Percentiles rank a stretch among this genome's conserved stretches.
Evolutionary conservation across 2,888 invertebrate species (phyloP).

Genomic region (Amphipoea oculea): DNA sequence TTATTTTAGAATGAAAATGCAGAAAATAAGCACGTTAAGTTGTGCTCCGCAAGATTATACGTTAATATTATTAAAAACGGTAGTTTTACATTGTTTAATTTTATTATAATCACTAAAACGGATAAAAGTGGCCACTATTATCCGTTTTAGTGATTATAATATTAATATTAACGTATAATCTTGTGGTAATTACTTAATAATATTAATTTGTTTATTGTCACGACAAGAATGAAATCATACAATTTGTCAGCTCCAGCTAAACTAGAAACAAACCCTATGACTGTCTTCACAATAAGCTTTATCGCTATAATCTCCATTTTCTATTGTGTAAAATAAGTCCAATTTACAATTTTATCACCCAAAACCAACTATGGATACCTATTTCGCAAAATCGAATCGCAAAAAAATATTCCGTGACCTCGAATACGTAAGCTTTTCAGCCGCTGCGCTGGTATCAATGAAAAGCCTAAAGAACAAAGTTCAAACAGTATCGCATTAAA

Average conservation of each 20-base stretch:
- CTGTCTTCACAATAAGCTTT: neutral
- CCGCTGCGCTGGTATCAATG: conserved; percentile 23
- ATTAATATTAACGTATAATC: too few species aligned
- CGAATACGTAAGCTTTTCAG: conserved; percentile 20
- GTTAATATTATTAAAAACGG: too few species aligned
- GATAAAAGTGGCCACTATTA: too few species aligned
- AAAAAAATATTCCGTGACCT: conserved; percentile 16
- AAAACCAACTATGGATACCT: neutral
- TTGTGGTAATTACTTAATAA: too few species aligned
- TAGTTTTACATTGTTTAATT: too few species aligned
- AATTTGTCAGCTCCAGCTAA: neutral
- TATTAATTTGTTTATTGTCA: too few species aligned
- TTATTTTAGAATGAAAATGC: too few species aligned
- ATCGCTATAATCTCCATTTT: neutral
- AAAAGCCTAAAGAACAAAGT: conserved; percentile 22
- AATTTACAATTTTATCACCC: neutral
- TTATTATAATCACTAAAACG: too few species aligned
- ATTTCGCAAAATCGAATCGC: conserved; percentile 1
- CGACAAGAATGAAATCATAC: too few species aligned
- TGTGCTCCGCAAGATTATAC: too few species aligned
- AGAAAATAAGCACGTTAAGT: too few species aligned
- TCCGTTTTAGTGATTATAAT: too few species aligned
- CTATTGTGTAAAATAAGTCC: neutral
- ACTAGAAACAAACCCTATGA: neutral
- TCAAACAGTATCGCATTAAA: conserved; percentile 19